Evolutionary conservation across 1,140 invertebrate species (phyloP), one percentile per base, ranked within the genome.

Genomic region (Dolichoris vasculosae): DNA sequence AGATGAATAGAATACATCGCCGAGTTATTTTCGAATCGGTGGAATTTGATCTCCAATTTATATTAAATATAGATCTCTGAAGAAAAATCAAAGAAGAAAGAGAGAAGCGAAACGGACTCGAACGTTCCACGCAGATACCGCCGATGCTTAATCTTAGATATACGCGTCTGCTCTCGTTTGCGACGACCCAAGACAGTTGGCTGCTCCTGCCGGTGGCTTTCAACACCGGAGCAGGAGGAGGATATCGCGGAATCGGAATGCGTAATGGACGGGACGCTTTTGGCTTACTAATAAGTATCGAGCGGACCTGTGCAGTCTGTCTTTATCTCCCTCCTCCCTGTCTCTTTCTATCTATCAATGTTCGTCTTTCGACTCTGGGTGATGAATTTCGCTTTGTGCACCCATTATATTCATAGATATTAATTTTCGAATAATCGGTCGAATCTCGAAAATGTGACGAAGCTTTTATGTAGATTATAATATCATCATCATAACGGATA

Each of bases 191-290:
- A 89, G 88, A 90, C 89, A 85, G 73, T 77, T 83, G 69, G 77
- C 67, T 63, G 48, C 51, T 75, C 15, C 43, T 43, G 20, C 13
- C 59, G 63, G 7, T 59, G 35, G 48, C 71, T 77, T 51, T 77
- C 55, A n/a, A 38, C 40, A 76, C 51, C 82, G 55, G 86, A 87
- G 89, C 86, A 86, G 87, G 87, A 77, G 84, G 81, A 82, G 88
- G 89, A 92, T 92, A 93, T 92, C 92, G 90, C 87, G 87, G 81
- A 92, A 92, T 93, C 90, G 90, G 90, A 92, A 92, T 93, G 89
- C 90, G 87, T 93, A 92, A 93, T 93, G 89, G 90, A 89, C 87
- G 88, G 83, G 63, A 93, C 92, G 90, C 90, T 90, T 88, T 88
- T 87, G 88, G 91, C 86, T 91, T 93, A 91, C 90, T 92, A 92